A percentile compares a stretch with the other conserved stretches of the same genome.
These are phyloP conservation scores for Rhadina sibilatrix DNA, from an alignment of 2,113 vertebrate species.

Conservation along the genomic window DNA sequence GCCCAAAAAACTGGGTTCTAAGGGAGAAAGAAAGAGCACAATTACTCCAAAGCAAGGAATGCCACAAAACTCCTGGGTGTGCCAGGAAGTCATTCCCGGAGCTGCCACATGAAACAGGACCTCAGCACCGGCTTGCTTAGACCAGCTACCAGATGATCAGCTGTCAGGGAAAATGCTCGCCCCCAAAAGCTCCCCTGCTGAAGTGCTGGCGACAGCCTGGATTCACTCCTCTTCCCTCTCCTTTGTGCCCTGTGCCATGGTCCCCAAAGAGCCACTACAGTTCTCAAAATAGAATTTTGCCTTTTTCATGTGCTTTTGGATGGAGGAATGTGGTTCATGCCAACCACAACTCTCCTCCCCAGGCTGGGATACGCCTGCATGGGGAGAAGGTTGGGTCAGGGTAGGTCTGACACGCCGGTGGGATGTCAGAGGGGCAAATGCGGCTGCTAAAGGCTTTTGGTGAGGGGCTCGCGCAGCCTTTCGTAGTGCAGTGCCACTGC, in stretches of 20 bases:
- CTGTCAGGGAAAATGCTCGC: rapidly evolving
- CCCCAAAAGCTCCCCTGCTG: background rate
- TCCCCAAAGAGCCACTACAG: background rate
- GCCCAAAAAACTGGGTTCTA: background rate
- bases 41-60: background rate
- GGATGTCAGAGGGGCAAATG: background rate
- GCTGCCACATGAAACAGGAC: background rate
- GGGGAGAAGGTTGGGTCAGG: background rate
- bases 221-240: background rate
- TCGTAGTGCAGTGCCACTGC: rapidly evolving
- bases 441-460: background rate
- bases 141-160: background rate
- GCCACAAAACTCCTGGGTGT: background rate
- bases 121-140: background rate
- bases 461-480: background rate
- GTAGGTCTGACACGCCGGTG: rapidly evolving
- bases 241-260: too few relatives aligned
- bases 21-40: background rate
- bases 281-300: background rate
- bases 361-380: rapidly evolving
- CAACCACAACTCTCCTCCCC: background rate
- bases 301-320: background rate
- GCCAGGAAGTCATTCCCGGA: background rate
- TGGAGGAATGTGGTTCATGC: rapidly evolving
- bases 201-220: rapidly evolving